Conservation (phyloP, 2,888 invertebrate species). For the Nemotelus nigrinus region DNA sequence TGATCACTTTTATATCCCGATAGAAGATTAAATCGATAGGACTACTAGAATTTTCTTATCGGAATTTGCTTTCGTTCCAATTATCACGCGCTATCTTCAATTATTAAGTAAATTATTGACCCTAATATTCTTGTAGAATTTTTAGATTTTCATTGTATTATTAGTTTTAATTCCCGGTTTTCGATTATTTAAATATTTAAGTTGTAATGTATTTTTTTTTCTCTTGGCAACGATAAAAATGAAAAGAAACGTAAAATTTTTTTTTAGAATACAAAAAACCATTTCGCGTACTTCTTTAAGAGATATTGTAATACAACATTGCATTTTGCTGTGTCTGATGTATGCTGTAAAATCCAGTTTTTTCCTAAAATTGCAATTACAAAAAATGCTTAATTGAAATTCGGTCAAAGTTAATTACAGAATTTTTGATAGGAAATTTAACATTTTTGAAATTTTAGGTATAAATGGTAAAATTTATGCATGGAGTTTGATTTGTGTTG, state of each 20-base stretch:
- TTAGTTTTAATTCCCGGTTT: slow-evolving; percentile 8
- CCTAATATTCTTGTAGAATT: too few species aligned
- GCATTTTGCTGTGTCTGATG: slow-evolving; percentile 81
- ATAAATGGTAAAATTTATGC: neutral
- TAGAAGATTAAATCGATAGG: slow-evolving; percentile 3
- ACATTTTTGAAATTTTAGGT: neutral
- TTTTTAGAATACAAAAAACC: slow-evolving; percentile 46
- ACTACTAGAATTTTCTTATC: neutral
- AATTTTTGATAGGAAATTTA: slow-evolving; percentile 27
- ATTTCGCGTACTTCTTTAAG: slow-evolving; percentile 78
- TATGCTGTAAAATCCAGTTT: slow-evolving; percentile 96
- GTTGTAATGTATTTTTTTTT: slow-evolving; percentile 17
- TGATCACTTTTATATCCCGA: slow-evolving; percentile 25
- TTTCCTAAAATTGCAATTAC: slow-evolving; percentile 75
- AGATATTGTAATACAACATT: slow-evolving; percentile 91
- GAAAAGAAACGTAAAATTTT: neutral
- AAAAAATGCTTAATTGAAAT: slow-evolving; percentile 63
- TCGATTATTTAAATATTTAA: neutral
- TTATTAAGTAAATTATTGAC: too few species aligned
- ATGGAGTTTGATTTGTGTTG: slow-evolving; percentile 39
- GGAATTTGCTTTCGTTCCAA: neutral
- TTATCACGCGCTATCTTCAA: too few species aligned
- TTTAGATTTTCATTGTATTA: neutral
- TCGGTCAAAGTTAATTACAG: slow-evolving; percentile 29
- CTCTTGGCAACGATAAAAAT: slow-evolving; percentile 50